Percentiles rank a stretch among this genome's conserved stretches.
Conservation (phyloP, 2,113 vertebrate genomes). For the Eulemur rufifrons region DNA sequence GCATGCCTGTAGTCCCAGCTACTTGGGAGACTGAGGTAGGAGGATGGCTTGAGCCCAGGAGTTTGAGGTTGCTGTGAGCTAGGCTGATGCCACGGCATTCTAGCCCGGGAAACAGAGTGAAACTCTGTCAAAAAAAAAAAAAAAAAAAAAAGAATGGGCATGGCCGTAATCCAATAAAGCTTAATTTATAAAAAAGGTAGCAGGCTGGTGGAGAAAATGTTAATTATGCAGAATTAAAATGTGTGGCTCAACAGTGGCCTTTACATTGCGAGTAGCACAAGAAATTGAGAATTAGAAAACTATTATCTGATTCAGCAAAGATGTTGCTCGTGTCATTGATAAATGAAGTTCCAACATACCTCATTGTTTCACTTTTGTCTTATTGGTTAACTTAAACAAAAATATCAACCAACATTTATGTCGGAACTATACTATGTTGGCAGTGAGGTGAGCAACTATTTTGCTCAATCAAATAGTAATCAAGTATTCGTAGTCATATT, state of each 20-base stretch:
- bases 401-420: not conserved
- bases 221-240: not conserved
- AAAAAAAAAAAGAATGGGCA: not conserved
- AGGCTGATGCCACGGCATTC: too few species aligned
- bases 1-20: too few species aligned
- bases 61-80: too few species aligned
- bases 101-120: too few species aligned
- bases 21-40: too few species aligned
- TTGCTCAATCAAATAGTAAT: not conserved
- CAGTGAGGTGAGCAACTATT: not conserved
- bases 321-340: not conserved
- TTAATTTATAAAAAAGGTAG: not conserved
- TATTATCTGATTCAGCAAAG: not conserved
- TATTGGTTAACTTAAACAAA: not conserved
- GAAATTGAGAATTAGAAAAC: not conserved
- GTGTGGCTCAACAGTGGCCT: not conserved
- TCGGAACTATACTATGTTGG: not conserved
- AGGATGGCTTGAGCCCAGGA: too few species aligned
- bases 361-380: not conserved
- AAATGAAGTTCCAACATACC: not conserved
- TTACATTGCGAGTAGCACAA: not conserved
- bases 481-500: not conserved
- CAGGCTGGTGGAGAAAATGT: not conserved
- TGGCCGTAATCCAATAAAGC: not conserved
- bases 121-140: too few species aligned